Evolutionary conservation across 2,113 vertebrate species (phyloP).

Genomic region (Gopherus evgoodei): DNA sequence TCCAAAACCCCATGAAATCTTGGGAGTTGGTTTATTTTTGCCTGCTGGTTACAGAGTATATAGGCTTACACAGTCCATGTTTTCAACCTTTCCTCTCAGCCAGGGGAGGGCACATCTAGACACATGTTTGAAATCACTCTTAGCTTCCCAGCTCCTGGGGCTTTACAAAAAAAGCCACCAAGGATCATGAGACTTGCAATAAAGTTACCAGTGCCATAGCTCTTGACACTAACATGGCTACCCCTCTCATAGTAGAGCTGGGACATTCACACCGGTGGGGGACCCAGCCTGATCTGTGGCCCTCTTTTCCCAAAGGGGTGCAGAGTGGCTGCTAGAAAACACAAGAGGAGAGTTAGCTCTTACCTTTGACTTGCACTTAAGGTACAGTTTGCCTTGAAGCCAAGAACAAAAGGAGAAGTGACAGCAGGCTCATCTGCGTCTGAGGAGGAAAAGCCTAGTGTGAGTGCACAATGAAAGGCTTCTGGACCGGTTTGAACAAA

Average conservation of each 20-base stretch:
- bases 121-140: not conserved
- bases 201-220: not conserved
- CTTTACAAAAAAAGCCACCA: not conserved
- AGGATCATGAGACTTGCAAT: not conserved
- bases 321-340: not conserved
- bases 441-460: not conserved
- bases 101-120: too few relatives aligned
- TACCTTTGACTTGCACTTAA: not conserved
- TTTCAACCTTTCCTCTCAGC: not conserved
- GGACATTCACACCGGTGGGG: not conserved
- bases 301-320: not conserved
- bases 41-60: not conserved
- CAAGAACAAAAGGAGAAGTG: not conserved
- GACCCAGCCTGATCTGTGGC: too few relatives aligned
- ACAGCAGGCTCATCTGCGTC: not conserved
- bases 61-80: too few relatives aligned
- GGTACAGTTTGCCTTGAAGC: accelerated
- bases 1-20: not conserved
- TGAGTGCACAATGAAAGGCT: not conserved
- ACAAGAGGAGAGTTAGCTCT: not conserved
- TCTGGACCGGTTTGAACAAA: not conserved
- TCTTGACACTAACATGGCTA: not conserved
- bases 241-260: not conserved
- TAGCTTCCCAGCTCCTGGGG: not conserved
- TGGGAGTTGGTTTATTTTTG: not conserved